Conservation (phyloP, 1,140 invertebrate species). For the Chironomus striatipennis region DNA sequence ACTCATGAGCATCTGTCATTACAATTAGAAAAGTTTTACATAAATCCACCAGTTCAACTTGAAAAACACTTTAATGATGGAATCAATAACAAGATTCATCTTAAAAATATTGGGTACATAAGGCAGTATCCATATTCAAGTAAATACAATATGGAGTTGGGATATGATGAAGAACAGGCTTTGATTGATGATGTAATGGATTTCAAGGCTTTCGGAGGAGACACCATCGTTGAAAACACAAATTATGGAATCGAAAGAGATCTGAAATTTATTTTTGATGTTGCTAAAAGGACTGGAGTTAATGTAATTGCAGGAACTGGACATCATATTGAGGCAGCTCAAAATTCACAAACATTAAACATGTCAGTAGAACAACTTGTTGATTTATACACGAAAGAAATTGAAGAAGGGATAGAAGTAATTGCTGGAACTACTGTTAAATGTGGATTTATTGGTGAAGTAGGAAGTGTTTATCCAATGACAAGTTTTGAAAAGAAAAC, state of each 20-base stretch:
- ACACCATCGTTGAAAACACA: conserved; percentile 74
- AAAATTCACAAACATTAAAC: conserved; percentile 29
- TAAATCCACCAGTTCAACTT: conserved; percentile 47
- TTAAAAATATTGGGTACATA: conserved; percentile 59
- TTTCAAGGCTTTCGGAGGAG: conserved; percentile 62
- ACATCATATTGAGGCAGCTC: conserved; percentile 36
- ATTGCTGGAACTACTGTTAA: conserved; percentile 44
- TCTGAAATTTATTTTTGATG: conserved; percentile 48
- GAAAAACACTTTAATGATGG: conserved; percentile 41
- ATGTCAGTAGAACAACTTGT: conserved; percentile 36
- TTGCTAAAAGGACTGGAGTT: conserved; percentile 54
- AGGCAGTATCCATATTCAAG: conserved; percentile 70
- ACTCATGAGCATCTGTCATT: conserved; percentile 78
- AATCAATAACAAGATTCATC: conserved; percentile 38
- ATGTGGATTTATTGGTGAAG: conserved; percentile 76
- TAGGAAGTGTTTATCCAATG: conserved; percentile 71
- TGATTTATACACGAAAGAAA: conserved; percentile 36
- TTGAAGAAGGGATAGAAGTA: conserved; percentile 34
- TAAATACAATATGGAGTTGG: conserved; percentile 54
- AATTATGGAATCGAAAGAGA: conserved; percentile 59
- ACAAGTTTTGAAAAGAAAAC: conserved; percentile 68
- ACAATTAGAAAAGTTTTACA: conserved; percentile 55
- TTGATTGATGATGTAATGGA: conserved; percentile 57
- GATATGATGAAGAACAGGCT: conserved; percentile 51
- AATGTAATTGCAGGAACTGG: conserved; percentile 74